A percentile compares a stretch with the other conserved stretches of the same genome.
Evolutionary conservation across 2,113 vertebrate species (phyloP).

Genomic region (Suncus etruscus): DNA sequence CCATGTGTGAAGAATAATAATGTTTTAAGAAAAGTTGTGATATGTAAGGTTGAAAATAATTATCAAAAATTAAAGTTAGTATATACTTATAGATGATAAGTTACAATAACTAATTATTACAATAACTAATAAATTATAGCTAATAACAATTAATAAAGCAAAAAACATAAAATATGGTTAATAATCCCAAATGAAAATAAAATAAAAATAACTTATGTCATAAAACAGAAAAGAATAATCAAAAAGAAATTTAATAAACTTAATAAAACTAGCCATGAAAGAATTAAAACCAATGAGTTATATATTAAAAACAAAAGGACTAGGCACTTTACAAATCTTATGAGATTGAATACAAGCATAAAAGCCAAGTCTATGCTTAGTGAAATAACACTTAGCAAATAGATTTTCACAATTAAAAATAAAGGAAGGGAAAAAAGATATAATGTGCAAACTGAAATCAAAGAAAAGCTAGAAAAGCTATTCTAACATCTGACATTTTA

Average conservation of each 20-base stretch:
- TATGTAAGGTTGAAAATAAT: not conserved
- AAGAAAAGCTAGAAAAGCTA: not conserved
- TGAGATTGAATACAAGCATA: not conserved
- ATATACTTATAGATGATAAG: too few species aligned
- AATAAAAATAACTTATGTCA: not conserved
- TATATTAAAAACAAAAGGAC: not conserved
- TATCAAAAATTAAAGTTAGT: not conserved
- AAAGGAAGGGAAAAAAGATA: conserved; percentile 1
- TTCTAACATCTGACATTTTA: not conserved
- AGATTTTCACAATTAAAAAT: conserved; percentile 3
- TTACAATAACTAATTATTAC: too few species aligned
- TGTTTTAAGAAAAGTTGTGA: not conserved
- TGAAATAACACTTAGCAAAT: conserved; percentile 26
- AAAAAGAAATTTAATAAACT: conserved; percentile 15
- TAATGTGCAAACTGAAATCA: not conserved
- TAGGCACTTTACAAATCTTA: not conserved
- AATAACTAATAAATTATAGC: too few species aligned
- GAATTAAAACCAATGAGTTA: not conserved
- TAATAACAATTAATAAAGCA: too few species aligned
- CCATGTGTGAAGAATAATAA: not conserved
- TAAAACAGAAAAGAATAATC: not conserved
- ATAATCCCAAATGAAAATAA: not conserved
- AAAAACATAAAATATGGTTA: not conserved
- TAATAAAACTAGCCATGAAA: not conserved
- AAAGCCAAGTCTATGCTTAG: not conserved